Base-by-base conservation (phyloP, 2,888 invertebrate genomes). In the Scaeva pyrastri region DNA sequence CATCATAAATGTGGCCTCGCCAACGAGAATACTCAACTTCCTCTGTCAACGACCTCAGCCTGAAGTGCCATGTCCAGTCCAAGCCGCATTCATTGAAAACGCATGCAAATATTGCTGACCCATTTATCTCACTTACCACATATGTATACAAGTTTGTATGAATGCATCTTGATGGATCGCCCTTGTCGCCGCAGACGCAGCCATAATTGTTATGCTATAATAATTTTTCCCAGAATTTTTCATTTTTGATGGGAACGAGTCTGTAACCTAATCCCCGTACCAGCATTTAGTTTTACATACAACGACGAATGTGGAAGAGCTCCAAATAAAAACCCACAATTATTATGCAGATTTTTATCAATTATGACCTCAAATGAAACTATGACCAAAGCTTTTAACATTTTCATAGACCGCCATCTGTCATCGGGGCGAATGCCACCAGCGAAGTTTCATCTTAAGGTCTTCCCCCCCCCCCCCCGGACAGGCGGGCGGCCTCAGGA, bases 101-200 rank as follows among this genome's bases (percentile, higher is more conserved):
- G 12, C 76, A 76, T 64, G 66, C 77, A 45, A 64, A 45, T 52
- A 58, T 62, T 21, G 39, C 52, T 78, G 83, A 78, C 83, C 83
- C 83, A 84, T 84, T 84, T 79, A 58, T 84, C 78, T 84, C 74
- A 84, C 83, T 84, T 84, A 78, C 36, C 52, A 14, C n/a, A 31
- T n/a, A 36, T 58, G 43, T 31, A 31, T 31, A 8, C 31, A 31
- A n/a, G n/a, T n/a, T 31, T 8, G 8, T 31, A 8, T 1, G 31
- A 7, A 31, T 31, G 31, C 8, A 31, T 31, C 31, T 5, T 31
- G 31, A 31, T 31, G 8, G 8, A 19, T 16, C 12, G 16, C 64
- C 50, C 77, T 60, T 55, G 19, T 62, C 36, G 7, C 31, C 64
- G 45, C 50, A 26, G 55, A 19, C 48, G 78, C 8, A 31, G 5